Conservation (phyloP, 2,113 vertebrate genomes). For the Barnardius zonarius region DNA sequence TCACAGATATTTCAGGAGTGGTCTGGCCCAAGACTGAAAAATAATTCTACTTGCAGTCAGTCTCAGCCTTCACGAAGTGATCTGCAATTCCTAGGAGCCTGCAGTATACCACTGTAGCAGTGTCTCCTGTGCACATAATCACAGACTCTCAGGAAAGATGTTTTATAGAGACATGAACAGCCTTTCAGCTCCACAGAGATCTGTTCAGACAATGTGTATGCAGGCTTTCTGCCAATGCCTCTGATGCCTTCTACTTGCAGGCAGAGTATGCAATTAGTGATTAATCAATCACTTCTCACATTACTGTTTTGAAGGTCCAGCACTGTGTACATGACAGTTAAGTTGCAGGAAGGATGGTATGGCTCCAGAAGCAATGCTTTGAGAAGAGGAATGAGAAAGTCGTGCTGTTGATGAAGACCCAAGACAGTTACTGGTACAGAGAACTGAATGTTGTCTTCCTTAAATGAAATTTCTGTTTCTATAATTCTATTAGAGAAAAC, state of each 20-base stretch:
- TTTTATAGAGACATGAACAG: background rate
- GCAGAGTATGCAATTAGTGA: background rate
- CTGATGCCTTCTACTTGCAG: background rate
- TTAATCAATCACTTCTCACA: background rate
- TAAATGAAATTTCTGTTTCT: background rate
- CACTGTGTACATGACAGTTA: background rate
- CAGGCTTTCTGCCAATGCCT: background rate
- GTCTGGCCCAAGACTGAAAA: background rate
- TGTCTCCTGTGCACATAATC: background rate
- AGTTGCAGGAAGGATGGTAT: background rate
- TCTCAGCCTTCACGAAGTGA: background rate
- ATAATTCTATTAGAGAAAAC: background rate
- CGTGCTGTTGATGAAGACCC: background rate
- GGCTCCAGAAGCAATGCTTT: background rate
- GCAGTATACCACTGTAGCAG: background rate
- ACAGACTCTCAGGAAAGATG: background rate
- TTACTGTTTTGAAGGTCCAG: background rate
- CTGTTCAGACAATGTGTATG: rapidly evolving
- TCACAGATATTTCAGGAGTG: background rate
- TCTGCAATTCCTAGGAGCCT: background rate
- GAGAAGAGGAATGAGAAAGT: background rate
- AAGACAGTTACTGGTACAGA: background rate
- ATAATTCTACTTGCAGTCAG: background rate
- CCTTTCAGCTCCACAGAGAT: background rate
- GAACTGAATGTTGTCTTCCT: background rate